Evolutionary conservation across 2,797 vertebrate species (phyloP), one percentile per base, ranked within the genome.

Genomic region (Dallia pectoralis): DNA sequence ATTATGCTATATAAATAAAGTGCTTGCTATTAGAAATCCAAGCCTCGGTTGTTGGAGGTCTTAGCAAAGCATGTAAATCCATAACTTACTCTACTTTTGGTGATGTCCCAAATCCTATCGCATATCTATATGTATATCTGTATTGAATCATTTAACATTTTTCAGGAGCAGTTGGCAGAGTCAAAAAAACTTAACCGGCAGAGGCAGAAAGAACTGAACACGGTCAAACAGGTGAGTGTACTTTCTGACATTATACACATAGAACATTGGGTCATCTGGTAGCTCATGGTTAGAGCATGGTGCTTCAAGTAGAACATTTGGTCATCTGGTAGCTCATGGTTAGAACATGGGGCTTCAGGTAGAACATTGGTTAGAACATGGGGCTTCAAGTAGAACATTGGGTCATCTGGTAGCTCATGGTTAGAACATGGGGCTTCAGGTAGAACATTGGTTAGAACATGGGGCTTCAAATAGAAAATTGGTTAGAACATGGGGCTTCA

Each of bases 151-250:
- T 40, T 40, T 1, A 59, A 25, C 19, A 15, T 1, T 61, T 22
- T 72, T 63, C 84, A 99, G 97, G 95, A 95, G 73, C 90, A 95
- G 84, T 87, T 98, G 79, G 78, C 88, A 0, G 90, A 95, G 86
- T 96, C 96, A 44, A 89, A 96, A 86, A 90, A 79, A 66, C 85
- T 92, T 69, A 93, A 93, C 84, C 92, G 88, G 9, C 90, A 94
- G 51, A 86, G 96, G 82, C 87, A 92, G 79, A 95, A 96, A 74
- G 95, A 97, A 79, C 92, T 98, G 15, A 91, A 88, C 78, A 89
- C 67, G 65, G 90, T 94, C 71, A 94, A 92, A 82, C 96, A 96
- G 90, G 97, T 97, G 88, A 22, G 68, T 69, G 59, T 30, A 9
- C 25, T 49, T 49, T 32, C 14, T 29, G 18, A 11, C 72, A 15